These are phyloP conservation scores for Homarus americanus DNA, from an alignment of 1,140 invertebrate species.

Conservation along the genomic window DNA sequence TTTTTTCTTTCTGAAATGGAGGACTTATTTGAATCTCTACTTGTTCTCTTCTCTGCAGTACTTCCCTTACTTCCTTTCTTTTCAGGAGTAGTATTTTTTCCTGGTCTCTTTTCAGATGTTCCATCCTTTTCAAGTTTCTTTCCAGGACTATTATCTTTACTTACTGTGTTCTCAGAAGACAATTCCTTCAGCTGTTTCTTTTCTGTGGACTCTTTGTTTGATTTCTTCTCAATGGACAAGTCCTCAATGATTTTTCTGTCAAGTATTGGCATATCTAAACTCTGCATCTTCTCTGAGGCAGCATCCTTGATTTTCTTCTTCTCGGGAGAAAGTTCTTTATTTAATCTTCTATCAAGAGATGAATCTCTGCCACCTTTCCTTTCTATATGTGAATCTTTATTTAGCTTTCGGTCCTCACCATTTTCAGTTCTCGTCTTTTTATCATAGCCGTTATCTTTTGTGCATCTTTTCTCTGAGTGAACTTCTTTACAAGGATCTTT, in stretches of 20 bases:
- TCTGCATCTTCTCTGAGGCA: neutral
- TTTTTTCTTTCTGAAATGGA: conserved; percentile 18
- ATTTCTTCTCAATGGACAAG: conserved; percentile 18
- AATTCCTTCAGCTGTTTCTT: neutral
- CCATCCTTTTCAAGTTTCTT: neutral
- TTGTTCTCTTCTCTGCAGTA: conserved; percentile 16
- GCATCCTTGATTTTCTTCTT: conserved; percentile 27
- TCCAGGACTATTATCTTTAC: neutral
- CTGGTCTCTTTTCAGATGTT: conserved; percentile 4
- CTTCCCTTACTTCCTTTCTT: conserved; percentile 29
- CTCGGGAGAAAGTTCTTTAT: conserved; percentile 29
- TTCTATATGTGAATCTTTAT: neutral
- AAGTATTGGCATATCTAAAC: neutral
- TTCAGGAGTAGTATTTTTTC: conserved; percentile 19
- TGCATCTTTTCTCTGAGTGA: conserved; percentile 29
- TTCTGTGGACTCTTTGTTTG: neutral
- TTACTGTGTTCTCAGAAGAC: neutral
- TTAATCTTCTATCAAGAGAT: conserved; percentile 18
- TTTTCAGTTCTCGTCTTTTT: conserved; percentile 33
- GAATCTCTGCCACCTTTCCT: conserved; percentile 9
- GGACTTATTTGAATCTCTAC: conserved; percentile 3
- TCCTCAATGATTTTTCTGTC: neutral
- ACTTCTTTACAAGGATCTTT: conserved; percentile 19
- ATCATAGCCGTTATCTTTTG: conserved; percentile 5
- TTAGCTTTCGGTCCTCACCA: conserved; percentile 15